Base-by-base conservation (phyloP, 2,888 invertebrate species). In the Seira sanloemensis region DNA sequence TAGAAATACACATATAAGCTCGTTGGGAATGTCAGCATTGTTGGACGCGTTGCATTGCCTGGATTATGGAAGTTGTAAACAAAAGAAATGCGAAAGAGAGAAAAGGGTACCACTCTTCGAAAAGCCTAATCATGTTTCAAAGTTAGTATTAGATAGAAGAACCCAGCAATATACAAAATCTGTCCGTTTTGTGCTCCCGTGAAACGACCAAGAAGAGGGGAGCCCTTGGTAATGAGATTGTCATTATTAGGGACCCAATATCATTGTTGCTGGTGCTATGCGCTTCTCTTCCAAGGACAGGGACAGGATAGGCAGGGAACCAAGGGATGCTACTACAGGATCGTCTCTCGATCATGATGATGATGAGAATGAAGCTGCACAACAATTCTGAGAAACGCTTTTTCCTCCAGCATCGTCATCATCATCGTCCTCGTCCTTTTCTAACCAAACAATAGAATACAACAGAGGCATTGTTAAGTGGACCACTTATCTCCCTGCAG, bases 141-240 rank as follows among this genome's bases (percentile, higher is more conserved):
- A 7, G n/a, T 50, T 50, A 50, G 50, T 12, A 16, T 37, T 37
- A 12, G 12, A 50, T 16, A 50, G 50, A 50, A 12, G 5, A 37
- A 4, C 37, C 5, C 12, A 7, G 37, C 37, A 50, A n/a, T 12
- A 50, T 50, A 18, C 50, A 50, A 50, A 16, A 50, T 50, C 50
- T 18, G 50, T 50, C 50, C 50, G 50, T 50, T 50, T 50, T 7
- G 2, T 12, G 50, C 50, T 50, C 16, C 50, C 50, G 50, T 50
- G 50, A 50, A 76, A 19, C 1, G 23, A 67, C 24, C n/a, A 19
- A 5, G 24, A 9, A 46, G 21, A 72, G 74, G 82, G 77, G 77
- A 71, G 72, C 82, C 82, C 77, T 82, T 82, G 82, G 69, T 82
- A 76, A 71, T 82, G 81, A 81, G 75, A 27, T 19, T 37, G 37